phyloP scores from a whole-genome alignment of 1,140 invertebrate species.

The Scaptodrosophila lebanonensis region DNA sequence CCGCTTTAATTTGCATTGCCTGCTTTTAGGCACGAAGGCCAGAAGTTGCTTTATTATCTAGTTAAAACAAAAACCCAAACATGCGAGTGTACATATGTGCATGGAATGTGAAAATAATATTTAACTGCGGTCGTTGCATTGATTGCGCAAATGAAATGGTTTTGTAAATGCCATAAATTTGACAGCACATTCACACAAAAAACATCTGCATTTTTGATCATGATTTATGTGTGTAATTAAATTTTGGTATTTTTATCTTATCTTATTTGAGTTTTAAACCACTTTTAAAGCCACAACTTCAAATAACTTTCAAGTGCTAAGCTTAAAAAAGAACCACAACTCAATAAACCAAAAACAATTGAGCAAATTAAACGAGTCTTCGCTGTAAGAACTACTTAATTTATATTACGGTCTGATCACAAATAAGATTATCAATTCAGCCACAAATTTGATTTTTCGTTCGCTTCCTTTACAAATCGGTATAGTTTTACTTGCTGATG shows the following conservation, averaged over 20 bases:
- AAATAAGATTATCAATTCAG: too few species aligned
- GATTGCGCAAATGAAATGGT: conserved; percentile 37
- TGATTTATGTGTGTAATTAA: conserved; percentile 44
- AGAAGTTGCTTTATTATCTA: conserved; percentile 40
- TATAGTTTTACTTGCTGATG: too few species aligned
- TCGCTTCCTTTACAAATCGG: too few species aligned
- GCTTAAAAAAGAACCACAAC: too few species aligned
- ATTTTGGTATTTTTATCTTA: conserved; percentile 48
- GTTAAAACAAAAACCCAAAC: conserved; percentile 5
- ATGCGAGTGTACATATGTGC: too few species aligned
- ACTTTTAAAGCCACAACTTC: too few species aligned
- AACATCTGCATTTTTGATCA: background rate
- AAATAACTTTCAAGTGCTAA: too few species aligned
- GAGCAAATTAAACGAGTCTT: too few species aligned
- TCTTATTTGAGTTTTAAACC: conserved; percentile 46
- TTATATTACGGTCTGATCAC: too few species aligned
- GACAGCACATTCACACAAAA: background rate
- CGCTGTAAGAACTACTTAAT: too few species aligned
- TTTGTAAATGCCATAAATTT: background rate
- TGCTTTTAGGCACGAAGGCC: conserved; percentile 12
- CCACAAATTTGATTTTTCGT: too few species aligned
- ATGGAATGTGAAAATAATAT: conserved; percentile 29
- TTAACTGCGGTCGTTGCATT: conserved; percentile 26
- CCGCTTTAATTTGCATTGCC: conserved; percentile 28
- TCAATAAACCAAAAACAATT: too few species aligned